phyloP scores from a whole-genome alignment of 2,113 vertebrate species.

The Tachuris rubrigastra region DNA sequence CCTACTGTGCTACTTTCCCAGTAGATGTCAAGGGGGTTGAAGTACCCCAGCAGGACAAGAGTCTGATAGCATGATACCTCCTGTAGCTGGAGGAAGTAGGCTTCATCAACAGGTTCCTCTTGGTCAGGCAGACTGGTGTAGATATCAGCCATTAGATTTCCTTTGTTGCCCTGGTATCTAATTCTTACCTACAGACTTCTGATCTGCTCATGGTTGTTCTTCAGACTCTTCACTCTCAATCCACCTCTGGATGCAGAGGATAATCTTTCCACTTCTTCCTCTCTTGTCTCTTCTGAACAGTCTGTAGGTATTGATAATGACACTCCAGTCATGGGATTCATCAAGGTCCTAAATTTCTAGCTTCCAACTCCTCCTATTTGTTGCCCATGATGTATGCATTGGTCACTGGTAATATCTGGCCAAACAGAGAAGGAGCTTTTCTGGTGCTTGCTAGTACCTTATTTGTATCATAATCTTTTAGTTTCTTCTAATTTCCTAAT shows the following conservation, averaged over 20 bases:
- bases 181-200: not conserved
- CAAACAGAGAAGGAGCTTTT: not conserved
- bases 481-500: not conserved
- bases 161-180: not conserved
- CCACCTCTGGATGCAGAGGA: not conserved
- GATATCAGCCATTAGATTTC: not conserved
- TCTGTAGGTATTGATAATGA: fast-evolving
- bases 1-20: not conserved
- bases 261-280: not conserved
- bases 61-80: fast-evolving
- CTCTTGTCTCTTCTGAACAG: not conserved
- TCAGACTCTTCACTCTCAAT: not conserved
- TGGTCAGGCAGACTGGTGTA: not conserved
- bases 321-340: not conserved
- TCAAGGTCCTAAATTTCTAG: not conserved
- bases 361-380: not conserved
- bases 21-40: not conserved
- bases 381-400: not conserved
- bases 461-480: not conserved
- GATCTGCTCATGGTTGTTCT: not conserved
- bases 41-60: not conserved
- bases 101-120: not conserved
- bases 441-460: not conserved
- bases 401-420: not conserved
- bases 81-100: not conserved